A percentile compares a stretch with the other conserved stretches of the same genome.
These are phyloP conservation scores for Syngnathus typhle DNA, from an alignment of 2,113 vertebrate genomes.

Conservation along the genomic window DNA sequence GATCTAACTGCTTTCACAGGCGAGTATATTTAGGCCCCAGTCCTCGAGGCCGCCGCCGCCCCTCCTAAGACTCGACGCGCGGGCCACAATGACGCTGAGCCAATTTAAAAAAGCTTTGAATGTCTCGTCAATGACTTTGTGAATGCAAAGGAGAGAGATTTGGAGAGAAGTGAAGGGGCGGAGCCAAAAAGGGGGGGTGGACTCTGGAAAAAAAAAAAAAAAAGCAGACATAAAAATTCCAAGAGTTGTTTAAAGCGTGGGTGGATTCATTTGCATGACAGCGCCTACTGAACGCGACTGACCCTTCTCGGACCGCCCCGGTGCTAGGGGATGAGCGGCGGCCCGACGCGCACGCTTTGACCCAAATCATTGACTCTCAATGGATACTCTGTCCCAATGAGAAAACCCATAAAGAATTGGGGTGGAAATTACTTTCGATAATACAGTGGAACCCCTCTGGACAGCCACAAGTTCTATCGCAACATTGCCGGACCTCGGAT, in stretches of 20 bases:
- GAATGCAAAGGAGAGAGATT: conserved; percentile 73
- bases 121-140: conserved; percentile 99
- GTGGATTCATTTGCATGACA: conserved; percentile 99
- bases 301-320: conserved; percentile 91
- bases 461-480: not conserved
- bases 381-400: conserved; percentile 83
- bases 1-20: conserved; percentile 99
- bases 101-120: conserved; percentile 99
- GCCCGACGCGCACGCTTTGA: conserved; percentile 93
- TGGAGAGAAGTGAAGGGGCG: conserved; percentile 48
- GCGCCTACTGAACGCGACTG: conserved; percentile 84
- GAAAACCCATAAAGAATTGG: conserved; percentile 31
- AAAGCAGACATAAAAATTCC: conserved; percentile 98
- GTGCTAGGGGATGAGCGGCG: conserved; percentile 79
- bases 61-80: conserved; percentile 40
- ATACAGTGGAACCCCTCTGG: not conserved
- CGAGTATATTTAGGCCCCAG: conserved; percentile 95
- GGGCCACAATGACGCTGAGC: conserved; percentile 87
- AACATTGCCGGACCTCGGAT: not conserved
- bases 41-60: conserved; percentile 58
- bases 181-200: conserved; percentile 60
- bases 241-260: conserved; percentile 95
- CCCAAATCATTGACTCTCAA: conserved; percentile 98
- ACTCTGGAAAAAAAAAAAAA: conserved; percentile 15
- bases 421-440: not conserved